phyloP scores from a whole-genome alignment of 2,113 vertebrate species.

The Eidolon helvum region DNA sequence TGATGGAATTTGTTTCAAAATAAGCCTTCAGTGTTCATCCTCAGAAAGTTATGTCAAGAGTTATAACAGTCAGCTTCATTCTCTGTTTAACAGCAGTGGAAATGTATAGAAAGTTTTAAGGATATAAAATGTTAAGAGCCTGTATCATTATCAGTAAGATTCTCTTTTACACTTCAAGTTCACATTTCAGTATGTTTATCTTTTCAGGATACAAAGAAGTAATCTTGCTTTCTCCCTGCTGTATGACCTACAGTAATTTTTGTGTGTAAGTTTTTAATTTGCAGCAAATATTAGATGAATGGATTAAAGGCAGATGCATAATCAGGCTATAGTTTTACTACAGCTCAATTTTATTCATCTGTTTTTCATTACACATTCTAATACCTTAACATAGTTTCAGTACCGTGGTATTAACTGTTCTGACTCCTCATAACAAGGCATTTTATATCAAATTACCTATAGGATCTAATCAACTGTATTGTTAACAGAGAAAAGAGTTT shows the following conservation, averaged over 20 bases:
- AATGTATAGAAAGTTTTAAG: not conserved
- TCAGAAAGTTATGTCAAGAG: not conserved
- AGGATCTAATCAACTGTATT: not conserved
- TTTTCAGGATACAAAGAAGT: not conserved
- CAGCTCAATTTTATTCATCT: not conserved
- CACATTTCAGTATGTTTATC: not conserved
- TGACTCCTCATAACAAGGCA: not conserved
- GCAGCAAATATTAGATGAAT: not conserved
- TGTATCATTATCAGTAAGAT: not conserved
- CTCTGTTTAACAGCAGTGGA: not conserved
- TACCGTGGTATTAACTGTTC: not conserved
- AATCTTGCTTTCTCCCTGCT: not conserved
- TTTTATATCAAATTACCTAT: not conserved
- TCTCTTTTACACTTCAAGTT: not conserved
- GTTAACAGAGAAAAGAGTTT: not conserved
- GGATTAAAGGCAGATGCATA: not conserved
- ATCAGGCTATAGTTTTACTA: not conserved
- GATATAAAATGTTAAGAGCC: not conserved
- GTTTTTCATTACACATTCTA: not conserved
- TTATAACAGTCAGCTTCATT: not conserved
- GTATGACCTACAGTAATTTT: not conserved
- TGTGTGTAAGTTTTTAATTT: not conserved
- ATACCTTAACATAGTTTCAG: not conserved
- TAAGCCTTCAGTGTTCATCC: not conserved
- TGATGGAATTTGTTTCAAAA: conserved; percentile 40